These are phyloP conservation scores for Dromiciops gliroides DNA, from an alignment of 2,113 vertebrate species.

Conservation along the genomic window DNA sequence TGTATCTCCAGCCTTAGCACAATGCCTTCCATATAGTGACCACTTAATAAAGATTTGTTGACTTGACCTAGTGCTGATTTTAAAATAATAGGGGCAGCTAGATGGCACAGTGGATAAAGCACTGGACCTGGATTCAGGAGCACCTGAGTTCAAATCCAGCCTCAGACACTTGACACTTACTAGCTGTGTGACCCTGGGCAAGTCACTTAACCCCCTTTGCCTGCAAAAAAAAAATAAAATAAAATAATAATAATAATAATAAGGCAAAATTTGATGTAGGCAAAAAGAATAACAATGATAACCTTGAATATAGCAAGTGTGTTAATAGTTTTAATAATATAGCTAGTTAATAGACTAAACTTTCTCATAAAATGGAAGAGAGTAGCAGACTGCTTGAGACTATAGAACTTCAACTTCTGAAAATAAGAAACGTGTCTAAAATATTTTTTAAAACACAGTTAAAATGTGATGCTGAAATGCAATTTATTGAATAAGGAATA, in stretches of 20 bases:
- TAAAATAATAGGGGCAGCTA: too few species aligned
- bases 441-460: neutral
- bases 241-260: too few species aligned
- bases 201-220: too few species aligned
- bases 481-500: neutral
- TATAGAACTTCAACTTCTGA: neutral
- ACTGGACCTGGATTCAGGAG: too few species aligned
- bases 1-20: neutral
- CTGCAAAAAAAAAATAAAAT: too few species aligned
- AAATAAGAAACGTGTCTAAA: too few species aligned
- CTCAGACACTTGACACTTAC: too few species aligned
- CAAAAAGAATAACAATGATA: neutral
- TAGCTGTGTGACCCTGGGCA: too few species aligned
- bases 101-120: too few species aligned
- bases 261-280: neutral
- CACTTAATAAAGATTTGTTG: neutral
- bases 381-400: neutral
- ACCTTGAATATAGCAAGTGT: neutral
- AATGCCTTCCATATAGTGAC: neutral
- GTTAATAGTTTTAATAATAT: neutral
- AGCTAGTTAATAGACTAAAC: neutral
- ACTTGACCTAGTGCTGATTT: neutral
- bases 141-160: too few species aligned
- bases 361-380: neutral
- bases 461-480: neutral